phyloP scores from a whole-genome alignment of 2,888 invertebrate genomes.

The Caenorhabditis sinica region DNA sequence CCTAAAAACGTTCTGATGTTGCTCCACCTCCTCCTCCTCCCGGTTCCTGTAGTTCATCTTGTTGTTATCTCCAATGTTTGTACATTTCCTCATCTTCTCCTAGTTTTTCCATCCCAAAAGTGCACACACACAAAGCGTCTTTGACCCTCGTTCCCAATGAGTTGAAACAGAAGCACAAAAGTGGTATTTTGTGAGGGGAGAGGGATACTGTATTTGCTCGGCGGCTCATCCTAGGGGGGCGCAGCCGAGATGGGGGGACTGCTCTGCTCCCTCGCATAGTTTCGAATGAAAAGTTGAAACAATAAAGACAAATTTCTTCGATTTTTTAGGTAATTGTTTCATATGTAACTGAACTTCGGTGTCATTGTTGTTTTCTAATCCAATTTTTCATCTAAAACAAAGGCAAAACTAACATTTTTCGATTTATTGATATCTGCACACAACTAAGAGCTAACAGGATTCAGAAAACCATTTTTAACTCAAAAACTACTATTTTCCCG shows the following conservation, averaged over 20 bases:
- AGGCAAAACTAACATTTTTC: slow-evolving; percentile 22
- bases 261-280: no score
- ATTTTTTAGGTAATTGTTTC: neutral
- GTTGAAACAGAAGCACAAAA: slow-evolving; percentile 30
- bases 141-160: slow-evolving; percentile 31
- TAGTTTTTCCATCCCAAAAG: slow-evolving; percentile 29
- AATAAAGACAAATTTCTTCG: slow-evolving; percentile 6
- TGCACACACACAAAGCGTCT: slow-evolving; percentile 37
- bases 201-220: slow-evolving; percentile 60
- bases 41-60: neutral
- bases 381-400: no score
- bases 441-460: slow-evolving; percentile 9
- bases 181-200: neutral
- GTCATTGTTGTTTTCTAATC: slow-evolving; percentile 26
- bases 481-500: neutral
- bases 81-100: slow-evolving; percentile 35
- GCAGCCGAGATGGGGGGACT: neutral
- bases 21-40: neutral
- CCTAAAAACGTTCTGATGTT: neutral
- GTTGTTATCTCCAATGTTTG: slow-evolving; percentile 37
- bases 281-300: slow-evolving; percentile 27
- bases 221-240: slow-evolving; percentile 42
- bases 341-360: neutral
- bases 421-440: slow-evolving; percentile 15
- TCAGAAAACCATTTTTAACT: neutral